A percentile compares a stretch with the other conserved stretches of the same genome.
Conservation (phyloP, 2,797 vertebrate genomes). For the Distichodus sexfasciatus region DNA sequence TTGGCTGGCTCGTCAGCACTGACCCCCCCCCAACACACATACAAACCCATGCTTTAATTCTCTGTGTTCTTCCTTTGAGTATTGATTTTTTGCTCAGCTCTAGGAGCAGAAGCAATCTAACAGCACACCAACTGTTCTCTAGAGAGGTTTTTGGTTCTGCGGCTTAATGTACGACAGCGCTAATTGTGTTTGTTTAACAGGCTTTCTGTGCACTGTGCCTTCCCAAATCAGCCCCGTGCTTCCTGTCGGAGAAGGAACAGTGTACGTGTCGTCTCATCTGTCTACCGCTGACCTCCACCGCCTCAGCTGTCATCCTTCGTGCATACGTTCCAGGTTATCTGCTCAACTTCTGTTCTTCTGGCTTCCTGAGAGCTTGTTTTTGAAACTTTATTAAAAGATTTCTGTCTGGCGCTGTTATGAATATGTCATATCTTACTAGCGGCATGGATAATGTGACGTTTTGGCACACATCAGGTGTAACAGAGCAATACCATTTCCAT, state of each 20-base stretch:
- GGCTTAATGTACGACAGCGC: not conserved
- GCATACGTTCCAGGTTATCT: conserved; percentile 1
- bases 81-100: conserved; percentile 22
- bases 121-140: not conserved
- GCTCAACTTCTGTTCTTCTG: not conserved
- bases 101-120: conserved; percentile 1
- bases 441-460: not conserved
- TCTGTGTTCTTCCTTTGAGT: conserved; percentile 7
- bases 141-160: not conserved
- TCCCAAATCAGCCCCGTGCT: not conserved
- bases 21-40: not conserved
- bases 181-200: conserved; percentile 13
- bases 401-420: not conserved
- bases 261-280: conserved; percentile 1
- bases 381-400: not conserved
- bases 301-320: not conserved
- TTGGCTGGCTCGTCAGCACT: not conserved
- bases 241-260: not conserved
- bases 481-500: not conserved
- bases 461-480: not conserved
- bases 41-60: not conserved
- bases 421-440: not conserved
- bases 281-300: not conserved
- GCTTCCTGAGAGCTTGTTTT: not conserved
- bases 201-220: not conserved